Evolutionary conservation across 2,888 invertebrate genomes (phyloP).

Genomic region (Himalopsyche japonica): DNA sequence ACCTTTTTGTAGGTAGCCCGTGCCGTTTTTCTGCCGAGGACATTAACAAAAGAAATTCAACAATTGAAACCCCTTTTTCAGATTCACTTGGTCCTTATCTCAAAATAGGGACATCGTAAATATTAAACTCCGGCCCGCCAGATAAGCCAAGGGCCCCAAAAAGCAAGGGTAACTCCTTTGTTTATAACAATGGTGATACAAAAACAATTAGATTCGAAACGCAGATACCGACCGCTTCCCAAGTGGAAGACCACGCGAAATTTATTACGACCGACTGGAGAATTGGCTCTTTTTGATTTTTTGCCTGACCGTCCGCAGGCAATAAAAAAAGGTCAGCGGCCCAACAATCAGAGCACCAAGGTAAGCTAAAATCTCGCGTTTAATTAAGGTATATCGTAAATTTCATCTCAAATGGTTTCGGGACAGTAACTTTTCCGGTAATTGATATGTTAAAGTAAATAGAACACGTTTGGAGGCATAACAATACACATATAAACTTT

Average conservation of each 20-base stretch:
- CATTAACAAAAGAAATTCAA: conserved; percentile 10
- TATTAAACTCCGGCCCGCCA: conserved; percentile 23
- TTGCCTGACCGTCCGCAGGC: not conserved
- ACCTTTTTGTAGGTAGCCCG: not conserved
- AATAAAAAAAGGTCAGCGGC: not conserved
- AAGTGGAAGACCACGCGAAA: conserved; percentile 30
- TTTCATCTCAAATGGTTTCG: not conserved
- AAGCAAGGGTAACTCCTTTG: conserved; percentile 23
- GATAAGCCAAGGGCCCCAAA: conserved; percentile 30
- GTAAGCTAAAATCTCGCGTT: not conserved
- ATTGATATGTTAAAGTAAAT: not conserved
- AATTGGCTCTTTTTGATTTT: not conserved
- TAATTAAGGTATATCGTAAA: not conserved
- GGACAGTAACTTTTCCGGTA: not conserved
- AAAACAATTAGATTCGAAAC: conserved; percentile 38
- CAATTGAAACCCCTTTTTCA: conserved; percentile 35
- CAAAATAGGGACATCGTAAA: conserved; percentile 27
- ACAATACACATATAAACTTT: no score
- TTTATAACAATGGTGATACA: conserved; percentile 40
- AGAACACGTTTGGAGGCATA: not conserved
- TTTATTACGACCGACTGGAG: conserved; percentile 19
- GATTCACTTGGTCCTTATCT: conserved; percentile 29
- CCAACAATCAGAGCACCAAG: not conserved
- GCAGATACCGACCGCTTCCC: conserved; percentile 27
- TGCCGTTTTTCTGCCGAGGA: not conserved